These are phyloP conservation scores for Clarias pachynema DNA, from an alignment of 2,797 vertebrate genomes.

Conservation along the genomic window DNA sequence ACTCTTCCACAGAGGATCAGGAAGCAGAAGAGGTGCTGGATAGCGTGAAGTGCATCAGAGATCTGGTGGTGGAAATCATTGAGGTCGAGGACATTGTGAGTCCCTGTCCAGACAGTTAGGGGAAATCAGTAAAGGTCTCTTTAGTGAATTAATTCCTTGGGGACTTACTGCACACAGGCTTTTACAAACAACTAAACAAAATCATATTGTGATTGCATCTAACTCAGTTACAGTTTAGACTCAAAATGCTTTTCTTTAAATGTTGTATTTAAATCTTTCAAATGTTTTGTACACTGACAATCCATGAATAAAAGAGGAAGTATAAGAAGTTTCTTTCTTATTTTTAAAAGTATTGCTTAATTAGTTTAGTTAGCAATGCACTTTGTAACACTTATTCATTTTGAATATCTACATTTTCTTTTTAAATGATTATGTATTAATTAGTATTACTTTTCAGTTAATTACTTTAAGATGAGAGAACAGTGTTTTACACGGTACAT, in stretches of 20 bases:
- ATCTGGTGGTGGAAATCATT: slow-evolving; percentile 70
- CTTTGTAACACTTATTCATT: slow-evolving; percentile 12
- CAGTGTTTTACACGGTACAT: slow-evolving; percentile 5
- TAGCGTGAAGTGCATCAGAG: slow-evolving; percentile 68
- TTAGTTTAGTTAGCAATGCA: slow-evolving; percentile 16
- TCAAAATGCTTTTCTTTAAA: neutral
- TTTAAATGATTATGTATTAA: neutral
- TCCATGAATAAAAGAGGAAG: neutral
- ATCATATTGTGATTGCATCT: neutral
- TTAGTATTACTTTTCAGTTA: neutral
- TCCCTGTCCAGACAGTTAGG: slow-evolving; percentile 34
- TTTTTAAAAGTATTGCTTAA: neutral
- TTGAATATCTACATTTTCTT: neutral
- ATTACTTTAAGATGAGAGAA: slow-evolving; percentile 1
- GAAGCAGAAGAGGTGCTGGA: slow-evolving; percentile 52
- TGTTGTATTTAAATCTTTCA: slow-evolving; percentile 12
- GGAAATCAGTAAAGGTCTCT: neutral
- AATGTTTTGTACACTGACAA: slow-evolving; percentile 38
- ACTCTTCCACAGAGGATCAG: neutral
- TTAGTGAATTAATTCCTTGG: slow-evolving; percentile 24
- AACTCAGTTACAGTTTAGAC: slow-evolving; percentile 21
- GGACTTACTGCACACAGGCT: slow-evolving; percentile 30
- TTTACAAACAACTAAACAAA: slow-evolving; percentile 18
- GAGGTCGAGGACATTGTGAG: slow-evolving; percentile 63
- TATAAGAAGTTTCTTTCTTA: neutral